Conservation (phyloP, 1,140 invertebrate species). For the Globodera ellingtonae region DNA sequence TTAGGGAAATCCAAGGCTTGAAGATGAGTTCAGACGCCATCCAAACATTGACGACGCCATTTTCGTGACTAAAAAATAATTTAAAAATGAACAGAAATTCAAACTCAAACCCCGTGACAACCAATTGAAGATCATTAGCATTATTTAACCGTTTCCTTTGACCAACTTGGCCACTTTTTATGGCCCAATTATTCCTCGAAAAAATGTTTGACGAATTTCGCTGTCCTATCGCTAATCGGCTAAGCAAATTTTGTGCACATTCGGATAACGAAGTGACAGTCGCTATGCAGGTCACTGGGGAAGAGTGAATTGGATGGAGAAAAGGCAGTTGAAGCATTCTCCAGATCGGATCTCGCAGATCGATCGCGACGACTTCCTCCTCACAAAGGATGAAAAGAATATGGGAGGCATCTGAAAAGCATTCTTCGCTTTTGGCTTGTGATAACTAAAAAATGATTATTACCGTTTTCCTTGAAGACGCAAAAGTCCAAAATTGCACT, state of each 20-base stretch:
- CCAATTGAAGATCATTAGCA: constrained; percentile 12
- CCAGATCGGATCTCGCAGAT: constrained; percentile 38
- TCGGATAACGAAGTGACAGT: constrained; percentile 18
- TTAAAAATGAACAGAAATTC: constrained; percentile 13
- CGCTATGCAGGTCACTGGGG: constrained; percentile 44
- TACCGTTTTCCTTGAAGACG: constrained; percentile 25
- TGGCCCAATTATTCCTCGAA: constrained; percentile 28
- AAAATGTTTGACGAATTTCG: constrained; percentile 25
- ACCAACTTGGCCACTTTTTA: constrained; percentile 5
- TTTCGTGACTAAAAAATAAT: constrained; percentile 36
- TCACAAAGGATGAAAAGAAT: constrained; percentile 45
- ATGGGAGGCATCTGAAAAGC: constrained; percentile 22
- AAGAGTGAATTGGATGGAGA: constrained; percentile 47
- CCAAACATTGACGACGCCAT: constrained; percentile 36
- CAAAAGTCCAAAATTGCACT: constrained; percentile 44
- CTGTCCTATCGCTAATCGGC: constrained; percentile 20
- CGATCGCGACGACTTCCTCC: constrained; percentile 48
- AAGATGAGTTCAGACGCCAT: constrained; percentile 28
- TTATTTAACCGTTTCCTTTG: not conserved
- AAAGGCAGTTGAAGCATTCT: constrained; percentile 37
- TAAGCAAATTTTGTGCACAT: constrained; percentile 3
- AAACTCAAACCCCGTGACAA: constrained; percentile 29
- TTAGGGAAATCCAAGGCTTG: constrained; percentile 30
- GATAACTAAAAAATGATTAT: not conserved
- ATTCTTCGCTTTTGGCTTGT: not conserved